Evolutionary conservation across 2,797 vertebrate genomes (phyloP), one percentile per base, ranked within the genome.

Genomic region (Galaxias olidus): DNA sequence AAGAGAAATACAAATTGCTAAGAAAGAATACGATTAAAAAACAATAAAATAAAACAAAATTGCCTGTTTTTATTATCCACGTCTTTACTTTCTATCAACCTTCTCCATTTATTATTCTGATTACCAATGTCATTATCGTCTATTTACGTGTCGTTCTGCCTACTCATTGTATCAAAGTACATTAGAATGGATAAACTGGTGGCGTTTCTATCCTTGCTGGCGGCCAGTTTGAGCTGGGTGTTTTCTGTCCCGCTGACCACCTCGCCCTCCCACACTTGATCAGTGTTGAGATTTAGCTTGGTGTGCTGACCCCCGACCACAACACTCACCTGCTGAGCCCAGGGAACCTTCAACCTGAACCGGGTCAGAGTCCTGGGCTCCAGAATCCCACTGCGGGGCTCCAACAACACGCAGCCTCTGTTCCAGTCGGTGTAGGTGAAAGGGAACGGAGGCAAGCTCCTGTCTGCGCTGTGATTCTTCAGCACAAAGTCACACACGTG

Each of bases 261-360:
- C 0, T 82, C 81, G 0, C 86, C 82, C 63, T 90, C 84, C 88
- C 89, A 90, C 19, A 89, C 57, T 4, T 17, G 42, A 10, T 69
- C 78, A 0, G 43, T 69, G 10, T 54, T 81, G 5, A 68, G 74
- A 54, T 68, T 51, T 18, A 91, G 76, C 15, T 65, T 64, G 0
- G 51, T 76, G 63, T 63, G 78, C 0, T 72, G 8, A 11, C 80
- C 81, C 4, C 3, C 30, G 3, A 86, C 85, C 0, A 86, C 40
- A 8, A 88, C 63, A 0, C 78, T 40, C 8, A 69, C 83, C 18
- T 72, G 76, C 13, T 8, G 54, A 15, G 79, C 81, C 56, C 75
- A 73, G 0, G 83, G 88, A 9, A 89, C 66, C 56, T 76, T 73
- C 10, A 90, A 66, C 48, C 87, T 69, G 66, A 89, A 86, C 2